Evolutionary conservation across 2,888 invertebrate genomes (phyloP).

Genomic region (Conchocele bisecta): DNA sequence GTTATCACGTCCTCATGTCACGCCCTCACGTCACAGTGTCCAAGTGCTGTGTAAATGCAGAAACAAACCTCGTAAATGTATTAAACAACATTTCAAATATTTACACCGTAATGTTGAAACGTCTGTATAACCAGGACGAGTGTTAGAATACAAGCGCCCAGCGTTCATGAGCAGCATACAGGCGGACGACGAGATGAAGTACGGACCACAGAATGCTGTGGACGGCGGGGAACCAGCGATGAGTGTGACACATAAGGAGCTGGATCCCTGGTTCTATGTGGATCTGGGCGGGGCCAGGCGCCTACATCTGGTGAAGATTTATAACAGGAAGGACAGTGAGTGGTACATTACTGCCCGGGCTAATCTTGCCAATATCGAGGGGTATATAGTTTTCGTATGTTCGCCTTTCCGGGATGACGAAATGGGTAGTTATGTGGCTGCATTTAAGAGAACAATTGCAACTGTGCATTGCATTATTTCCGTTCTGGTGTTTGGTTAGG

Average conservation of each 20-base stretch:
- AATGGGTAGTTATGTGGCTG: no score
- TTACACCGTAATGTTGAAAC: neutral
- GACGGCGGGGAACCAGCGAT: slow-evolving; percentile 1
- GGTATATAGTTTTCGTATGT: neutral
- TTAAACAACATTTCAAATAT: neutral
- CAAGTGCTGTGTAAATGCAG: neutral
- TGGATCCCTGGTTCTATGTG: slow-evolving; percentile 40
- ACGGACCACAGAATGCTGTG: neutral
- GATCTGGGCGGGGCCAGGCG: slow-evolving; percentile 16
- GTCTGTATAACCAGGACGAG: slow-evolving; percentile 11
- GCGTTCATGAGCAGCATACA: slow-evolving; percentile 14
- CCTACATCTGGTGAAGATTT: slow-evolving; percentile 22
- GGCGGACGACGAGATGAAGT: neutral
- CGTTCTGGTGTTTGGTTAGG: no score
- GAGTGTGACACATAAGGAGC: neutral
- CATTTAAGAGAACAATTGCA: no score
- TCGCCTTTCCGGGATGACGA: no score
- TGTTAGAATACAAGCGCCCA: slow-evolving; percentile 25
- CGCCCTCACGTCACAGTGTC: no score
- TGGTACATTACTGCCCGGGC: neutral
- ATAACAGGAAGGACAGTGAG: slow-evolving; percentile 30
- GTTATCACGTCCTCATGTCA: no score
- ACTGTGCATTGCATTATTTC: no score
- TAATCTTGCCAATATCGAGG: neutral
- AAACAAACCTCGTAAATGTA: no score